Percentiles rank a stretch among this genome's conserved stretches.
Evolutionary conservation across 2,888 invertebrate genomes (phyloP).

Genomic region (Gandaritis pyraliata): DNA sequence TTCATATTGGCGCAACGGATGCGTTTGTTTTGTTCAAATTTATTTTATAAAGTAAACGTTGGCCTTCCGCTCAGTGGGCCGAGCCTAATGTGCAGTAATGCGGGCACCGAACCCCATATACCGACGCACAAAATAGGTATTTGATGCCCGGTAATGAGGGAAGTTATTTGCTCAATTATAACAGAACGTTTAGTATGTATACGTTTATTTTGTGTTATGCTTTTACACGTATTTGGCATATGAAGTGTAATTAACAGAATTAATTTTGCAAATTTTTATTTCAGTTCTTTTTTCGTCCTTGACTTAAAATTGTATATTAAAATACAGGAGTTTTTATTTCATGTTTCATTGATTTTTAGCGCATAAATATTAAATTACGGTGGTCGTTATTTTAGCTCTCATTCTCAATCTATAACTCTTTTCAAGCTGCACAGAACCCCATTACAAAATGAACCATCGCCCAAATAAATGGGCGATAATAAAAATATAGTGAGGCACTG

Average conservation of each 20-base stretch:
- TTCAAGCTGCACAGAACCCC: neutral
- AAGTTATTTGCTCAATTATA: constrained; percentile 77
- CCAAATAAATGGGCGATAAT: constrained; percentile 16
- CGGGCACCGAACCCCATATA: constrained; percentile 58
- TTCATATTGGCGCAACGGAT: constrained; percentile 80
- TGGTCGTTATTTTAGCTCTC: too few species aligned
- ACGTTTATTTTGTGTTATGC: constrained; percentile 51
- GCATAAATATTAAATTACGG: too few species aligned
- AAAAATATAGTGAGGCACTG: constrained; percentile 22
- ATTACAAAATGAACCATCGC: constrained; percentile 11
- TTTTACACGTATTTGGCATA: constrained; percentile 41
- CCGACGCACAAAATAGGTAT: constrained; percentile 50
- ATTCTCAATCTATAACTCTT: neutral
- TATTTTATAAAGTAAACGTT: constrained; percentile 83
- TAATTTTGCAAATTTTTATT: constrained; percentile 20
- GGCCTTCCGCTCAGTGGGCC: constrained; percentile 74
- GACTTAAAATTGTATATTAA: neutral
- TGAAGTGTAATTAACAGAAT: constrained; percentile 29
- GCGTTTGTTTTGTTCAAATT: constrained; percentile 83
- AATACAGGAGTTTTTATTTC: neutral
- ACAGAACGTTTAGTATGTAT: constrained; percentile 59
- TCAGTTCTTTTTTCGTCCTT: neutral
- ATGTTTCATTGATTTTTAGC: too few species aligned
- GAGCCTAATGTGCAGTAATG: constrained; percentile 74
- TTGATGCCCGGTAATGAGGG: constrained; percentile 71